Evolutionary conservation across 2,888 invertebrate species (phyloP), one percentile per base, ranked within the genome.

Genomic region (Silvanus unidentatus): DNA sequence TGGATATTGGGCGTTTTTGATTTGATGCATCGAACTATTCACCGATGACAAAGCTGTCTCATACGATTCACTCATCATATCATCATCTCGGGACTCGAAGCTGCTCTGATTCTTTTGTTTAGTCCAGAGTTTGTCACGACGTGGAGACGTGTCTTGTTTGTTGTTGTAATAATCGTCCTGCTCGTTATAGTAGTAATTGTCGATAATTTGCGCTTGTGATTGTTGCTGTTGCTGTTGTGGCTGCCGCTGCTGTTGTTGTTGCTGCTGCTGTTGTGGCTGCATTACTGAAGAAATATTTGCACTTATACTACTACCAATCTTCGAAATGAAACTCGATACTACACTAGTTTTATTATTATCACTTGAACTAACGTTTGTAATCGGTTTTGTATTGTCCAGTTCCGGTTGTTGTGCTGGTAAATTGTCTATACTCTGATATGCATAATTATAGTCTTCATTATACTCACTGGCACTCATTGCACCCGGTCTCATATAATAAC

Each of bases 361-460:
- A 11, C 16, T 41, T 2, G 22, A 43, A 43, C 37, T 37, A 16
- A 42, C 4, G 3, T 22, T 22, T 22, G 8, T 22, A 22, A 22
- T 22, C 3, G n/a, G n/a, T n/a, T 32, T 37, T 40, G 14, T 39
- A 40, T 39, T 40, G 15, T 60, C 61, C 40, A 62, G 63, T 11
- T 55, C n/a, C n/a, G n/a, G n/a, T n/a, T n/a, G 59, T 43, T 64
- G 60, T 15, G 51, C 55, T 43, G 75, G 75, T 55, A 80, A 68
- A 69, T 80, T 82, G 68, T 82, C 83, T 59, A 77, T 78, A 70
- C 82, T 82, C 59, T 78, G 77, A 73, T 84, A 84, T 68, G 82
- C 81, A 68, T 81, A 80, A 68, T 82, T 84, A 65, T 82, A 82
- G 69, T 84, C 80, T 65, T 84, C 81, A 68, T 81, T 82, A 69